Percentiles rank a stretch among this genome's conserved stretches.
These are phyloP conservation scores for Numenius phaeopus DNA, from an alignment of 2,797 vertebrate species.

Conservation along the genomic window DNA sequence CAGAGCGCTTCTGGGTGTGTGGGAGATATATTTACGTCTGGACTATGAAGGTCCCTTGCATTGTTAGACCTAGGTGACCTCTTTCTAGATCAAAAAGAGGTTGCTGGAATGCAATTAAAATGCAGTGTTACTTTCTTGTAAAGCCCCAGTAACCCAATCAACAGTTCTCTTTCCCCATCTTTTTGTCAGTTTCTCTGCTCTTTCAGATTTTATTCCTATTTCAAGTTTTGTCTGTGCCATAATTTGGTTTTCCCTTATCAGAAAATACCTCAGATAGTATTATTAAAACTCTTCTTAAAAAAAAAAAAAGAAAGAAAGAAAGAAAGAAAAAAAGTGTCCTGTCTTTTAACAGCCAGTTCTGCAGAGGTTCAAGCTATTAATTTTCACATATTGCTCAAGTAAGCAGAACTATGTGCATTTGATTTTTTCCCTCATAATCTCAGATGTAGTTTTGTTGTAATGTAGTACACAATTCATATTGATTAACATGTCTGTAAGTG, in stretches of 20 bases:
- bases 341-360: slow-evolving; percentile 11
- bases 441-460: slow-evolving; percentile 74
- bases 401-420: slow-evolving; percentile 79
- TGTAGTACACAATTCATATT: slow-evolving; percentile 80
- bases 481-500: slow-evolving; percentile 75
- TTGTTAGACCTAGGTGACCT: slow-evolving; percentile 64
- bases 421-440: slow-evolving; percentile 78
- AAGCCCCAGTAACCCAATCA: slow-evolving; percentile 43
- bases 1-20: slow-evolving; percentile 39
- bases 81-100: slow-evolving; percentile 68
- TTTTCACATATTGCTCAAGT: slow-evolving; percentile 79
- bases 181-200: neutral
- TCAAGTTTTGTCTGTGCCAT: neutral
- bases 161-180: neutral
- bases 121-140: slow-evolving; percentile 52
- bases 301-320: neutral
- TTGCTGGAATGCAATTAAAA: slow-evolving; percentile 74
- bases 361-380: slow-evolving; percentile 69
- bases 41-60: slow-evolving; percentile 45
- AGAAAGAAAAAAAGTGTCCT: neutral
- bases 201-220: slow-evolving; percentile 40
- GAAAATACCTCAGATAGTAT: neutral
- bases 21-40: slow-evolving; percentile 61
- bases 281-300: neutral
- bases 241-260: slow-evolving; percentile 40